Evolutionary conservation across 2,888 invertebrate species (phyloP), one percentile per base, ranked within the genome.

Genomic region (Scotopteryx bipunctaria): DNA sequence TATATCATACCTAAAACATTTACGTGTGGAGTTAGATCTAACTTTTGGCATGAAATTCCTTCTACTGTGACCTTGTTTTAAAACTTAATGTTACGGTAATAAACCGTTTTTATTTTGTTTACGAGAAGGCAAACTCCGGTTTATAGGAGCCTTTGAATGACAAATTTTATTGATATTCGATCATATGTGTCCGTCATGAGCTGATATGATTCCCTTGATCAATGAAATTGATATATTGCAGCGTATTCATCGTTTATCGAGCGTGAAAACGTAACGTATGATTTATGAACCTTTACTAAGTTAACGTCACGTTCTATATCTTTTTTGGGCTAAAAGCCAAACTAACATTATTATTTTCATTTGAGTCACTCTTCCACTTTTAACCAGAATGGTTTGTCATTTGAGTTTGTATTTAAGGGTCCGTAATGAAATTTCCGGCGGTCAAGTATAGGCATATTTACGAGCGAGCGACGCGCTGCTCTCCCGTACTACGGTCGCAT

Each of bases 51-150:
- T 73, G 76, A 76, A 74, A 75, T 74, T 76, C 76, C 74, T 78
- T 76, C 75, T 68, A 69, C 64, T 69, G 67, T 73, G 76, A 71
- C 78, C 75, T 79, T 73, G 78, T 77, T 78, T 72, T 62, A 72
- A 71, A 78, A 77, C 65, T 79, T 78, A 70, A 73, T 73, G 71
- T 67, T 76, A 68, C 64, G 71, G 72, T 70, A 70, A 72, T 79
- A 79, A 78, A 81, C 78, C 70, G 71, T 71, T 81, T 76, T 78
- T 76, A 78, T 78, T 80, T 80, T 73, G 75, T 78, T 79, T 76
- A 78, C 71, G 76, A 68, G 72, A 73, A 73, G 72, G 72, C 71
- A 73, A 77, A 76, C 71, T 71, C 65, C 62, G 65, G 54, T 76
- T 76, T 76, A 72, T 76, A 64, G 63, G 59, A 64, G 55, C 68